Conservation (phyloP, 2,888 invertebrate genomes). For the Operophtera brumata region DNA sequence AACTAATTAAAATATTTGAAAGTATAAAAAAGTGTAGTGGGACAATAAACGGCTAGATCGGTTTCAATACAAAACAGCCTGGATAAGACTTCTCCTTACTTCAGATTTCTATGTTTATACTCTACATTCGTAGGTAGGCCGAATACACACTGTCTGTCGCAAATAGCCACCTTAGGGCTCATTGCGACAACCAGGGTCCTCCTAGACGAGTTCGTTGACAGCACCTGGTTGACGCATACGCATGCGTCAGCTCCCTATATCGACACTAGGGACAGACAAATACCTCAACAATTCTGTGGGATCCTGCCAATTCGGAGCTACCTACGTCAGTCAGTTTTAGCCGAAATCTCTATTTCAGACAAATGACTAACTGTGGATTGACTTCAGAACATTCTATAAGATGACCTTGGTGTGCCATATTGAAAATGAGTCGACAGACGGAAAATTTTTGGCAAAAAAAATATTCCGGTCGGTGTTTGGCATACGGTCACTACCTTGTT, state of each 20-base stretch:
- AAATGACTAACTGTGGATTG: conserved; percentile 31
- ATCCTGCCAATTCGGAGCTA: conserved; percentile 49
- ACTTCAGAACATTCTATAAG: conserved; percentile 22
- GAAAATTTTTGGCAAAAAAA: background rate
- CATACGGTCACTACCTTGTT: no score
- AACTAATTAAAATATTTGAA: no score
- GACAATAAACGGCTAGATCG: no score
- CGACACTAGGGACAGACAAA: conserved; percentile 40
- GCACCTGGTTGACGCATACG: conserved; percentile 52
- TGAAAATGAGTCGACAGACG: background rate
- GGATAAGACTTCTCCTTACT: no score
- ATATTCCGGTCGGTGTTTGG: background rate
- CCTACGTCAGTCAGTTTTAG: conserved; percentile 30
- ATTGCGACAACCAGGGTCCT: conserved; percentile 9
- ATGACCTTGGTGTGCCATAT: conserved; percentile 8
- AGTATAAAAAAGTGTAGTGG: no score
- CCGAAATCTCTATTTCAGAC: conserved; percentile 27
- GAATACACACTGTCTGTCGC: no score
- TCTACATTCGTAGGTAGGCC: no score
- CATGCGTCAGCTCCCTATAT: conserved; percentile 57
- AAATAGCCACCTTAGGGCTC: no score
- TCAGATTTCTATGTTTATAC: no score
- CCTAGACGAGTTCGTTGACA: conserved; percentile 51
- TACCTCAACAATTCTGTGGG: conserved; percentile 42
- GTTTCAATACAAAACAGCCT: no score